These are phyloP conservation scores for Lasioglossum leucozonium DNA, from an alignment of 2,888 invertebrate genomes.

Conservation along the genomic window DNA sequence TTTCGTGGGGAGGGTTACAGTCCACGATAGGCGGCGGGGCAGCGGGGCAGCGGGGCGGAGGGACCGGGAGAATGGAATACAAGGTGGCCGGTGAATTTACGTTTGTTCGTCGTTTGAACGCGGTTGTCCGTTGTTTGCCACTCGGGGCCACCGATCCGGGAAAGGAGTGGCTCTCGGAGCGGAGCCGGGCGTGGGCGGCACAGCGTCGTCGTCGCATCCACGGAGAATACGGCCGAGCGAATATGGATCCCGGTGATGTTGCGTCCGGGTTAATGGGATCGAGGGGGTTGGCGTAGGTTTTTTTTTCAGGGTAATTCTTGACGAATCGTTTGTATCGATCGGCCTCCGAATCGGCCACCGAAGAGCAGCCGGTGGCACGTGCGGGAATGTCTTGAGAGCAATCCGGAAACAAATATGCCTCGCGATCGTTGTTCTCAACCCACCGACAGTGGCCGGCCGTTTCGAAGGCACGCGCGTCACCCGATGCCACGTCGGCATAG, in stretches of 20 bases:
- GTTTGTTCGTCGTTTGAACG: slow-evolving; percentile 56
- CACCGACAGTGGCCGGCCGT: neutral
- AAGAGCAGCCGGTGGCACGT: neutral
- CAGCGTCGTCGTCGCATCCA: neutral
- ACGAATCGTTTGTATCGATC: neutral
- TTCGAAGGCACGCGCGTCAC: slow-evolving; percentile 27
- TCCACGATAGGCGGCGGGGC: slow-evolving; percentile 48
- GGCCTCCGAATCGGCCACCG: neutral
- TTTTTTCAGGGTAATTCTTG: neutral
- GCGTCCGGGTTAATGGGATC: slow-evolving; percentile 37
- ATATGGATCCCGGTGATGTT: slow-evolving; percentile 8
- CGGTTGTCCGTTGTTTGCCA: slow-evolving; percentile 21
- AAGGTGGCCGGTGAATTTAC: slow-evolving; percentile 69
- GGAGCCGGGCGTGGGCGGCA: slow-evolving; percentile 24
- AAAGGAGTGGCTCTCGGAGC: slow-evolving; percentile 22
- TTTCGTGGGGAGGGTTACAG: slow-evolving; percentile 74
- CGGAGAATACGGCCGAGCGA: neutral
- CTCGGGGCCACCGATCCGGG: slow-evolving; percentile 27
- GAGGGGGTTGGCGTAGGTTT: neutral
- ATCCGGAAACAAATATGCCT: neutral
- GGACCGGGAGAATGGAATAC: slow-evolving; percentile 60
- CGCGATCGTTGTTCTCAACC: neutral
- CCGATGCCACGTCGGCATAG: slow-evolving; percentile 36
- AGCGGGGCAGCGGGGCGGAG: slow-evolving; percentile 28
- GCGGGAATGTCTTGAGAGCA: neutral